Evolutionary conservation across 1,140 invertebrate species (phyloP).

Genomic region (Diuraphis noxia): DNA sequence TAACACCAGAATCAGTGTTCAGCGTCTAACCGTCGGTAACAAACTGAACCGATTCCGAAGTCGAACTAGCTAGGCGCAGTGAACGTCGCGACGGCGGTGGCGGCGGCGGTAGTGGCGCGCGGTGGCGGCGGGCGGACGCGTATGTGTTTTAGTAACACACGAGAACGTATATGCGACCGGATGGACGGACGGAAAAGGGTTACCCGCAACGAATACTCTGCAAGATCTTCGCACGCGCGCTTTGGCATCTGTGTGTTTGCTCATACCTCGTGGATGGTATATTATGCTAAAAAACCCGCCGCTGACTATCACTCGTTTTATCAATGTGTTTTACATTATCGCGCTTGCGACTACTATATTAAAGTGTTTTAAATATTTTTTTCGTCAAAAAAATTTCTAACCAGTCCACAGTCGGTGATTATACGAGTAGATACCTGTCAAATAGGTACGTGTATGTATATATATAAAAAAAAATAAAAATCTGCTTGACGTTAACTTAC

Average conservation of each 20-base stretch:
- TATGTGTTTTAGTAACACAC: slow-evolving; percentile 24
- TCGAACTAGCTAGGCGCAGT: slow-evolving; percentile 24
- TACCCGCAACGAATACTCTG: not conserved
- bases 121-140: not conserved
- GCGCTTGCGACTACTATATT: not conserved
- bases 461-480: not conserved
- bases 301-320: not conserved
- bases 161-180: not conserved
- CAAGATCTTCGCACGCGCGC: not conserved
- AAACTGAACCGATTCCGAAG: slow-evolving; percentile 52
- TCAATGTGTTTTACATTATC: not conserved
- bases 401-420: not conserved
- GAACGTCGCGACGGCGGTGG: slow-evolving; percentile 22
- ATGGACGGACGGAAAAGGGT: slow-evolving; percentile 31
- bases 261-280: not conserved
- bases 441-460: not conserved
- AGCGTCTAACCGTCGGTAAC: slow-evolving; percentile 36
- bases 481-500: not conserved
- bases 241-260: not conserved
- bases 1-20: not conserved
- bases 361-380: not conserved
- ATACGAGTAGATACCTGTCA: no score
- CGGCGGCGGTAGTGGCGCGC: not conserved
- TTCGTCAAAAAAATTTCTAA: not conserved
- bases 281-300: not conserved